These are phyloP conservation scores for Asobara japonica DNA, from an alignment of 1,140 invertebrate species.

Conservation along the genomic window DNA sequence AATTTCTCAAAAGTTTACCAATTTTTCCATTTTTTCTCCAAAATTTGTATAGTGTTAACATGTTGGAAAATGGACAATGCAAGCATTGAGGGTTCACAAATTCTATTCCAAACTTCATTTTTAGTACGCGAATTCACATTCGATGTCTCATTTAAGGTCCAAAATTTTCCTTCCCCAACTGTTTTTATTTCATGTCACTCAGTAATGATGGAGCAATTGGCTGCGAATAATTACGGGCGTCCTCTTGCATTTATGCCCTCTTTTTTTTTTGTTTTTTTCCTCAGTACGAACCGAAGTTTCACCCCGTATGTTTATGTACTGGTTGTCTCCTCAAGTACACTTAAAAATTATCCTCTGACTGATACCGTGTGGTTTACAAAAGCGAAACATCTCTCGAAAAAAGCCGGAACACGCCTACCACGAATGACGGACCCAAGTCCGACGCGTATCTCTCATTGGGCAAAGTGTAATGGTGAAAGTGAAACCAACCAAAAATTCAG, in stretches of 20 bases:
- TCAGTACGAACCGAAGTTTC: background rate
- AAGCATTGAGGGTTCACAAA: no score
- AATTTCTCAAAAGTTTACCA: no score
- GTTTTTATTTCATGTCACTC: background rate
- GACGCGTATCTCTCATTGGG: background rate
- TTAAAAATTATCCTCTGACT: slow-evolving; percentile 17
- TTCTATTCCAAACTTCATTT: no score
- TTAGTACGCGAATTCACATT: no score
- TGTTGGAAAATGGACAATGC: no score
- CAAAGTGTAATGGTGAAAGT: slow-evolving; percentile 7
- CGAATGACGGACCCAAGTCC: background rate
- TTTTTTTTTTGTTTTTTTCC: background rate
- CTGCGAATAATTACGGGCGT: background rate
- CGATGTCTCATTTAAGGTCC: background rate
- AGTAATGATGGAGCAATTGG: background rate
- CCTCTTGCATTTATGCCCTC: background rate
- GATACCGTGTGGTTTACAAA: background rate
- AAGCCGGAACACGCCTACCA: background rate
- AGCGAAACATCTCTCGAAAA: background rate
- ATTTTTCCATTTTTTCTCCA: no score
- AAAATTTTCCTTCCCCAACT: background rate
- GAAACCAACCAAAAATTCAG: background rate
- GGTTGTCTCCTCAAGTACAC: background rate
- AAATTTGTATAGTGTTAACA: no score
- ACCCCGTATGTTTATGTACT: background rate